Evolutionary conservation across 1,140 invertebrate species (phyloP), one percentile per base, ranked within the genome.

Genomic region (Hycleus phaleratus): DNA sequence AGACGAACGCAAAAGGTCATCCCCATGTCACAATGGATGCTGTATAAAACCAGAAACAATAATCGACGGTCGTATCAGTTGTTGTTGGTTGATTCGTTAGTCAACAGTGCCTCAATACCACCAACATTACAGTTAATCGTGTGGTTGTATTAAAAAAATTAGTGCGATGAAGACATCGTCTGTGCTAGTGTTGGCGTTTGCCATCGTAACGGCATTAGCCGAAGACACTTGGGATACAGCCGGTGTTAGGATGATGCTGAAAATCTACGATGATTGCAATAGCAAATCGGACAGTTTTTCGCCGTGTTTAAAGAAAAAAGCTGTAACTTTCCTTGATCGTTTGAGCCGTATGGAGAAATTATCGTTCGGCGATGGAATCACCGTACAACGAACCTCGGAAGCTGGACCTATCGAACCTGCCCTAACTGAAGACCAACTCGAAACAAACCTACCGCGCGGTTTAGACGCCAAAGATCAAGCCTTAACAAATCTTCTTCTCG

Each of bases 221-320:
- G 10, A 26, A 57, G 73, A 74, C 25, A 66, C 61, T 57, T 65
- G 68, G 24, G 71, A 75, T 44, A 77, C 67, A 53, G 67, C 75
- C 25, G 81, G 82, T 32, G 71, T 81, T 61, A 76, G 77, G 46
- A 78, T 81, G 46, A 62, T 79, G 10, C 69, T 79, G 45, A 78
- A 78, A 66, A 75, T 85, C 51, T 85, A 83, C 61, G 82, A 85
- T 61, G 83, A 85, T 58, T 85, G 82, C 64, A 75, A 76, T 50
- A 75, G 77, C 49, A 76, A 76, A 55, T 67, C 79, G 1, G 77
- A 80, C 49, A 83, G 81, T 9, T 75, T 89, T 26, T 76, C 84
- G 7, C 81, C 84, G 10, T 90, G 87, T 68, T 71, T 90, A n/a
- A 88, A 89, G 74, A 88, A 86, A 70, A 89, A 88, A 67, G 86